A percentile compares a stretch with the other conserved stretches of the same genome.
Conservation (phyloP, 2,113 vertebrate species). For the Phyllostomus discolor region DNA sequence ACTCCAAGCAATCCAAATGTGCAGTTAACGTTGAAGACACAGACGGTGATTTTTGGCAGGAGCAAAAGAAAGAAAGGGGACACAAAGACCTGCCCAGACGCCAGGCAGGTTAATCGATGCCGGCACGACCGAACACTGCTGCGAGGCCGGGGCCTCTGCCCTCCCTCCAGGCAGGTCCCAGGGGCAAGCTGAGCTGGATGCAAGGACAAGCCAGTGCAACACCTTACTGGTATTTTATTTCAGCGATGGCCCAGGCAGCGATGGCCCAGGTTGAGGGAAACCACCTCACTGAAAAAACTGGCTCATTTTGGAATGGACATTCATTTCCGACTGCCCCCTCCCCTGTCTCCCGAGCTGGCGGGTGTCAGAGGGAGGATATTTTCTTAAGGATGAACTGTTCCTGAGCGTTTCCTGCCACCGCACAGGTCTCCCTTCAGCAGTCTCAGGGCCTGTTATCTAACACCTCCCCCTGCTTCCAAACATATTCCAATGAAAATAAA, state of each 20-base stretch:
- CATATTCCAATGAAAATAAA: background rate
- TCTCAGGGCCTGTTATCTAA: background rate
- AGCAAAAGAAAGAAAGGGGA: background rate
- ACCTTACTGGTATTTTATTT: background rate
- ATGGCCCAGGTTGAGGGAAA: background rate
- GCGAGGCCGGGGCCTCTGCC: background rate
- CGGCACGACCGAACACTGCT: accelerated
- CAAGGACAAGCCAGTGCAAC: background rate
- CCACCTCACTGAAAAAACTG: background rate
- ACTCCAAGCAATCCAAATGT: background rate
- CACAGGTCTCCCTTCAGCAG: background rate
- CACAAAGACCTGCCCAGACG: background rate
- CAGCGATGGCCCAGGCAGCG: background rate
- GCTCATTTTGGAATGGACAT: constrained; percentile 12
- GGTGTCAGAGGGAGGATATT: constrained; percentile 30
- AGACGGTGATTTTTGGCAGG: background rate
- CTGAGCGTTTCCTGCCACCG: constrained; percentile 37
- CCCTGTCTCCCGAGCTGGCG: background rate
- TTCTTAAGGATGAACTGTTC: constrained; percentile 56
- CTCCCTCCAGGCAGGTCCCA: background rate
- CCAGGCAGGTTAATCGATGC: background rate
- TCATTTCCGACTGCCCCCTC: background rate
- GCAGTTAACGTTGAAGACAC: background rate
- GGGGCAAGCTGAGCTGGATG: background rate
- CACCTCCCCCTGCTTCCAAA: background rate